Percentiles rank a stretch among this genome's conserved stretches.
These are phyloP conservation scores for Gasterosteus nipponicus DNA, from an alignment of 2,113 vertebrate genomes.

Conservation along the genomic window DNA sequence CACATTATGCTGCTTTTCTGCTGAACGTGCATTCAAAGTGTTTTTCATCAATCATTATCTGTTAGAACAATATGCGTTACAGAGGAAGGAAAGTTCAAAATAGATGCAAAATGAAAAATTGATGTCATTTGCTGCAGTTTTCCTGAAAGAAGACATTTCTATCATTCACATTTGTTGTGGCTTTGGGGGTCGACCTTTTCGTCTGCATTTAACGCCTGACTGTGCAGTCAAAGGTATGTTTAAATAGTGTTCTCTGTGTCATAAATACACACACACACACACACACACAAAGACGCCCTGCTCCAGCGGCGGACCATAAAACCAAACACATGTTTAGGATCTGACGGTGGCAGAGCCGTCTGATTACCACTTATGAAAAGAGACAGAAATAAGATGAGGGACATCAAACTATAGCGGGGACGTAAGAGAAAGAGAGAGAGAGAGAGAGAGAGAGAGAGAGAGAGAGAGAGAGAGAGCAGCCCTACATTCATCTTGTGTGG, in stretches of 20 bases:
- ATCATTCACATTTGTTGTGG: neutral
- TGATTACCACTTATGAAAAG: slow-evolving; percentile 62
- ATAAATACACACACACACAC: neutral
- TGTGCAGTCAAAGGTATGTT: neutral
- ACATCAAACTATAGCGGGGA: slow-evolving; percentile 54
- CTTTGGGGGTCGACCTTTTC: accelerated
- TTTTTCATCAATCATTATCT: neutral
- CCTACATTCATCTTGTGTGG: slow-evolving; percentile 77
- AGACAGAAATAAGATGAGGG: slow-evolving; percentile 51
- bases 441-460: slow-evolving; percentile 29
- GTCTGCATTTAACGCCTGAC: neutral
- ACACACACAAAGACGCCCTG: neutral
- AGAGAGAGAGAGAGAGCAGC: slow-evolving; percentile 4
- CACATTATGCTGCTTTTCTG: slow-evolving; percentile 25
- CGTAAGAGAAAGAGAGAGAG: slow-evolving; percentile 19
- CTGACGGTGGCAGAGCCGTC: slow-evolving; percentile 47
- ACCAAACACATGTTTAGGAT: slow-evolving; percentile 23
- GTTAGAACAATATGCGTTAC: neutral
- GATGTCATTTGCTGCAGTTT: neutral
- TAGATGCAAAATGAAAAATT: neutral
- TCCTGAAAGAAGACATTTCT: neutral
- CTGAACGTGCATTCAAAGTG: slow-evolving; percentile 28
- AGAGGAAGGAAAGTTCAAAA: neutral
- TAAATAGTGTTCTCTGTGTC: neutral
- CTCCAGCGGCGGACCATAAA: neutral